Base-by-base conservation (phyloP, 1,140 invertebrate species). In the Druon quercuslanigerum region DNA sequence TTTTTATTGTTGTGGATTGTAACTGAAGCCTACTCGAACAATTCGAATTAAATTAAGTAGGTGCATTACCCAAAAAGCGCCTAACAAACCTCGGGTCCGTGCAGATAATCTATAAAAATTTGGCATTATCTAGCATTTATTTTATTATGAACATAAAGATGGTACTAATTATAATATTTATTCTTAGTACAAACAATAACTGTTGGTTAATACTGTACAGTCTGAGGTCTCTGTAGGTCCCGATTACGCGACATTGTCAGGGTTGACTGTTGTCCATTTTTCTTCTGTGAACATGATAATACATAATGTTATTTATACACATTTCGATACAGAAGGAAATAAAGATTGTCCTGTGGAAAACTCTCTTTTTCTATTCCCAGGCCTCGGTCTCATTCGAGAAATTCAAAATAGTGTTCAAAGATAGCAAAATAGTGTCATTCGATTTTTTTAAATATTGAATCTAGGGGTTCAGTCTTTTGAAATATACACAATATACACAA, bases 171-270 rank as follows among this genome's bases (percentile, higher is more conserved):
- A 89, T 83, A 87, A 88, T 90, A 87, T 89, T 87, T 90, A 88
- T 86, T 89, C 79, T 88, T 90, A 88, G 85, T 91, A 91, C 82
- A 90, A 91, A 92, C 83, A 87, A 90, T 89, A 91, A 86, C 89
- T 84, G 87, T 90, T 86, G 87, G 73, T 88, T 89, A 91, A 90
- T 91, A 89, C 90, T 91, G 90, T 92, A 91, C 90, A 92, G 87
- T 89, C 87, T 87, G 86, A 88, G 87, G 87, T 90, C 87, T 87
- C 79, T 87, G 85, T 87, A 86, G 87, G 85, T 88, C 86, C 82
- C 79, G 84, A 84, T 79, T 82, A 84, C 81, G 79, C 85, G 83
- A 85, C 85, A 88, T 90, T 86, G 90, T 91, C 90, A 91, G 88
- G 88, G 88, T 87, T 91, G 90, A 83, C 84, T 87, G 83, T 87